phyloP scores from a whole-genome alignment of 2,797 vertebrate species.

The Garrulus glandarius region DNA sequence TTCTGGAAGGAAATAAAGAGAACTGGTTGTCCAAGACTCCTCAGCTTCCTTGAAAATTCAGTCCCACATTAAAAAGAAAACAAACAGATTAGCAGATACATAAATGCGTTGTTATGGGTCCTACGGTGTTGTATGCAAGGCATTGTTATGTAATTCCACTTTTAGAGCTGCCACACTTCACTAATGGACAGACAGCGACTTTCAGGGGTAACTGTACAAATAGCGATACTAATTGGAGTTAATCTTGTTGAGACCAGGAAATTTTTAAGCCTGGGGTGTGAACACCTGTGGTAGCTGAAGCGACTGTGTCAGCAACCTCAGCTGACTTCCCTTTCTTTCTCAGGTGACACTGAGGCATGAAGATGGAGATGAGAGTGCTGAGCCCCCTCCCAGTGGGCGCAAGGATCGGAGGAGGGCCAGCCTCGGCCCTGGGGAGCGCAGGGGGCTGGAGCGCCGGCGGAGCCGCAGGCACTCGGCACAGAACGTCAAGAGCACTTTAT shows the following conservation, averaged over 20 bases:
- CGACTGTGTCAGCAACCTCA: rapidly evolving
- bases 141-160: neutral
- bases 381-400: conserved; percentile 78
- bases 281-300: neutral
- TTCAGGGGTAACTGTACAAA: neutral
- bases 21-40: neutral
- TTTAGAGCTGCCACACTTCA: neutral
- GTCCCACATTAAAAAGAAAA: neutral
- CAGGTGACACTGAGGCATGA: conserved; percentile 87
- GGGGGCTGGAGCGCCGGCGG: conserved; percentile 87
- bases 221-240: neutral
- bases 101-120: neutral
- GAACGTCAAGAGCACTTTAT: conserved; percentile 78
- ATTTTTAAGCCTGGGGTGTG: neutral
- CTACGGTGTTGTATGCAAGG: neutral
- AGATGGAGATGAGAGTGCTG: conserved; percentile 85
- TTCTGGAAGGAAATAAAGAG: neutral
- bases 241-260: neutral
- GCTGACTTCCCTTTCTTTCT: neutral
- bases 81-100: neutral
- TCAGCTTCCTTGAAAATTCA: neutral
- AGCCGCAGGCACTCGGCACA: conserved; percentile 93
- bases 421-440: conserved; percentile 78
- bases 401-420: conserved; percentile 88
- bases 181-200: neutral